These are phyloP conservation scores for Fregata magnificens DNA, from an alignment of 2,113 vertebrate genomes.

Conservation along the genomic window DNA sequence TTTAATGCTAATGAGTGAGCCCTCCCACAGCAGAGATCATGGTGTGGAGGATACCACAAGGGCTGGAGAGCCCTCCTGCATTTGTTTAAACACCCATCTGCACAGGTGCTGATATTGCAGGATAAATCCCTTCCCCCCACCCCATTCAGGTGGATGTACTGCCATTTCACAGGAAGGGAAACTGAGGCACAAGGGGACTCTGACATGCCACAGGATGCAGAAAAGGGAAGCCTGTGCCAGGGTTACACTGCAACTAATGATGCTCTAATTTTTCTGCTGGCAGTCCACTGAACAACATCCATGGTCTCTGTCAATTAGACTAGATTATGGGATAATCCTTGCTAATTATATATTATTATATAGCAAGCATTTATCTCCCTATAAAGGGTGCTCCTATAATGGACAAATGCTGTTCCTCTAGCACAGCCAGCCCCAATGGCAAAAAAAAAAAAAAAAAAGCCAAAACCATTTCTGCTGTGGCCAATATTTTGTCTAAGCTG, in stretches of 20 bases:
- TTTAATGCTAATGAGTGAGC: not conserved
- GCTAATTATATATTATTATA: constrained; percentile 37
- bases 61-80: not conserved
- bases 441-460: not conserved
- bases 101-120: not conserved
- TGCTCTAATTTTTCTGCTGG: not conserved
- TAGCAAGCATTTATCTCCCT: not conserved
- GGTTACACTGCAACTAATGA: not conserved
- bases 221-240: not conserved
- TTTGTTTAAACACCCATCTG: not conserved
- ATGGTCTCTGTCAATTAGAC: not conserved
- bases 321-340: constrained; percentile 36
- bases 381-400: not conserved
- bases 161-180: not conserved
- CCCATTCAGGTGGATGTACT: not conserved
- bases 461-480: not conserved
- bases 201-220: not conserved
- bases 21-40: not conserved
- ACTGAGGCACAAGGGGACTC: not conserved
- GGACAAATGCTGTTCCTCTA: not conserved
- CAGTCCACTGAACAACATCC: not conserved
- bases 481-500: not conserved
- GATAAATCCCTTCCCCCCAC: not conserved
- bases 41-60: not conserved
- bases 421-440: not conserved